Base-by-base conservation (phyloP, 2,888 invertebrate genomes). In the Amblyjoppa fuscipennis region DNA sequence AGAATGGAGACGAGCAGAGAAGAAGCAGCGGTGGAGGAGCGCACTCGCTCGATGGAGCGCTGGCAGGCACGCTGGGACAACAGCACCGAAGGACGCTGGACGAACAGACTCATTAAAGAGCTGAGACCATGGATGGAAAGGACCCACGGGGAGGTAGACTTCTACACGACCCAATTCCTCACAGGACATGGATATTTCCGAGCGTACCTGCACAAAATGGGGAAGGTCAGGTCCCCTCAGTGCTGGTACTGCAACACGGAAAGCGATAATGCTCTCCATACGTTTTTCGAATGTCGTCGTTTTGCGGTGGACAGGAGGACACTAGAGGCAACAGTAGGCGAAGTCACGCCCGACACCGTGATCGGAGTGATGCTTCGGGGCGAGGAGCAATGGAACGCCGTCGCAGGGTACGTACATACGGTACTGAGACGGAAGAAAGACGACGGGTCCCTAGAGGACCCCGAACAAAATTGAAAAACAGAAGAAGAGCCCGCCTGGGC, bases 151-250 rank as follows among this genome's bases (percentile, higher is more conserved):
- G 85, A 88, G 41, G 75, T 86, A 6, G 53, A 82, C 31, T 88
- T 79, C 31, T 85, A 87, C 78, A 31, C 84, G 6, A 87, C 86
- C 6, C 87, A 87, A 75, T 82, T 87, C 20, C 79, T 87, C 2
- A 75, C 77, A 11, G 87, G 85, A 5, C 88, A 88, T 61, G 88
- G 87, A 11, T 86, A 86, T 59, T 89, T 89, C 71, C 68, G 53
- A 16, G 20, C 64, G 11, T 87, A 87, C 71, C 85, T 88, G 31
- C 31, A 76, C 68, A 34, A 7, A 16, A 66, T 66, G 66, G 41
- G 38, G 16, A 66, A 34, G n/a, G 38, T 38, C 6, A 38, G 38
- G 13, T n/a, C 38, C 34, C 38, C 71, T 3, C n/a, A 53, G 5
- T 74, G 74, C 45, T 9, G 59, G 2, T 64, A 49, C 7, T 75